These are phyloP conservation scores for Falco naumanni DNA, from an alignment of 2,797 vertebrate genomes.

Conservation along the genomic window DNA sequence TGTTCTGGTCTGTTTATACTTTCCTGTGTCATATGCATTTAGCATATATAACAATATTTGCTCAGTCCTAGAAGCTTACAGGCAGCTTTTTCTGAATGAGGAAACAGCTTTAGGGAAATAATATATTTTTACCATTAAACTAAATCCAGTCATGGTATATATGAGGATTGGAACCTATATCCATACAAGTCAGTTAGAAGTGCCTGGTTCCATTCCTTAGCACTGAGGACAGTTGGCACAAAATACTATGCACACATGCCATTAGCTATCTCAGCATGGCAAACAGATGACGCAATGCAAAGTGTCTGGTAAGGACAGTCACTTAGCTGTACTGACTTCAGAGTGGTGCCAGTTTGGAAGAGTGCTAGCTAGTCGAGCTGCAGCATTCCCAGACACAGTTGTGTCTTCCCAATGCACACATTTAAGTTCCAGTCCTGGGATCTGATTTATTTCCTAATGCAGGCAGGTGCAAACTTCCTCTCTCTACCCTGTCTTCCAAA, in stretches of 20 bases:
- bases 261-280: neutral
- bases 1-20: neutral
- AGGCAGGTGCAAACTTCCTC: neutral
- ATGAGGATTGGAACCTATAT: neutral
- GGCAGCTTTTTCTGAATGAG: neutral
- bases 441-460: neutral
- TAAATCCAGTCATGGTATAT: neutral
- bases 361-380: neutral
- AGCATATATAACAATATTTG: neutral
- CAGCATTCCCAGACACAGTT: neutral
- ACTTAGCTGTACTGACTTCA: neutral
- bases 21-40: neutral
- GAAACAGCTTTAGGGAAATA: neutral
- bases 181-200: neutral
- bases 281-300: neutral
- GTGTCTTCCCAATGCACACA: neutral
- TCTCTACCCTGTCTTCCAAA: accelerated
- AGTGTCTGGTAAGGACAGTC: neutral
- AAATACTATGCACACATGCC: neutral
- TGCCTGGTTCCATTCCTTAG: neutral
- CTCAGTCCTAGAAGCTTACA: neutral
- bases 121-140: neutral
- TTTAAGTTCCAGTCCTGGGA: neutral
- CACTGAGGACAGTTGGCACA: neutral
- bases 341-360: neutral